These are phyloP conservation scores for Amia ocellicauda DNA, from an alignment of 2,113 vertebrate genomes.

Conservation along the genomic window DNA sequence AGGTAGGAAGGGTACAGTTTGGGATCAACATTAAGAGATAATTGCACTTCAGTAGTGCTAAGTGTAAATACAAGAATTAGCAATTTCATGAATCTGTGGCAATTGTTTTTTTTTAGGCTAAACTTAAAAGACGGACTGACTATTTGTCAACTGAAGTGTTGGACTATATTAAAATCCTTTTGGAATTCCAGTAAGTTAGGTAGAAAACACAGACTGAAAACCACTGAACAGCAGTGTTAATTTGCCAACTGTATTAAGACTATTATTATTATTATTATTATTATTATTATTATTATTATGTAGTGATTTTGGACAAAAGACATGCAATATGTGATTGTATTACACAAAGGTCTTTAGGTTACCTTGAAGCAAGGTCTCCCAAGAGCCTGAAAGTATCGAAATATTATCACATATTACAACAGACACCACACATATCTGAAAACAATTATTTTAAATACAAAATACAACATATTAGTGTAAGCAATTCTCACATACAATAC, in stretches of 20 bases:
- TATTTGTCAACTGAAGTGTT: no score
- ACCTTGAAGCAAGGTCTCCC: constrained; percentile 94
- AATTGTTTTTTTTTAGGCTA: no score
- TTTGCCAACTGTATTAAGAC: not conserved
- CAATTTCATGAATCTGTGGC: no score
- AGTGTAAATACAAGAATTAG: no score
- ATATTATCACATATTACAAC: constrained; percentile 19
- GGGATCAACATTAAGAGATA: no score
- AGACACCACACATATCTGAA: not conserved
- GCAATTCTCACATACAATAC: no score
- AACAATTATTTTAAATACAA: not conserved
- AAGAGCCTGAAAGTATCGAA: constrained; percentile 64
- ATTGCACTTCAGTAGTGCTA: no score
- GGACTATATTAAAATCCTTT: no score
- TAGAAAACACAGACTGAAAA: not conserved
- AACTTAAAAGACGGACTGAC: no score
- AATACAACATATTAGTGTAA: no score
- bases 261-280: not conserved
- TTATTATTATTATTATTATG: not conserved
- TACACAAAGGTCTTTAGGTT: constrained; percentile 30
- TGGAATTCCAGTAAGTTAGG: no score
- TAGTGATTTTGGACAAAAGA: not conserved
- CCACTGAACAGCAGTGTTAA: not conserved
- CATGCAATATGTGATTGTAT: not conserved
- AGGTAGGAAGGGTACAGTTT: no score